Evolutionary conservation across 2,113 vertebrate genomes (phyloP).

Genomic region (Cheirogaleus medius): DNA sequence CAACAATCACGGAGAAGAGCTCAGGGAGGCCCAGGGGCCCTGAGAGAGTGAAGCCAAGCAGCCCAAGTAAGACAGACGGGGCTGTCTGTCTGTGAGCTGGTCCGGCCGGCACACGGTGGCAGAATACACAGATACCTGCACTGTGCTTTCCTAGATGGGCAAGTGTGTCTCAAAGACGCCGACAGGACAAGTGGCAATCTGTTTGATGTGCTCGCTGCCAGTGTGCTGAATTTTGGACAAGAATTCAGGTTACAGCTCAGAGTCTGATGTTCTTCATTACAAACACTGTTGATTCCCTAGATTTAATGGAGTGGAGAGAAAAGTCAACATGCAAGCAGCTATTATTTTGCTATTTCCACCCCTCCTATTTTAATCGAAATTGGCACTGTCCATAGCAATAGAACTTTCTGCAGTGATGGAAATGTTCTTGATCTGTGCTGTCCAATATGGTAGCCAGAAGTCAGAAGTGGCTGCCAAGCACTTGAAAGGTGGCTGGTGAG

Average conservation of each 20-base stretch:
- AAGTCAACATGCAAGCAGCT: conserved; percentile 63
- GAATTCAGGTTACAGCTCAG: conserved; percentile 79
- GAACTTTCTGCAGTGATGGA: not conserved
- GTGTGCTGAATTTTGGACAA: conserved; percentile 68
- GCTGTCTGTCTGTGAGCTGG: conserved; percentile 58
- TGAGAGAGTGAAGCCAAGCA: conserved; percentile 65
- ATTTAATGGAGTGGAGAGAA: conserved; percentile 71
- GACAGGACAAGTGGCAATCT: conserved; percentile 77
- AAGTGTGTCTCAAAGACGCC: conserved; percentile 75
- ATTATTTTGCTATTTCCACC: conserved; percentile 37
- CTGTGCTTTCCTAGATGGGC: conserved; percentile 65
- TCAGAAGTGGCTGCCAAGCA: not conserved
- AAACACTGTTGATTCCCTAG: conserved; percentile 71
- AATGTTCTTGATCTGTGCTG: not conserved
- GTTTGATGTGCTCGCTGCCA: conserved; percentile 66
- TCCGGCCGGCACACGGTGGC: conserved; percentile 49
- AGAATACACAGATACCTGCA: conserved; percentile 70
- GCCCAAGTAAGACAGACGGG: conserved; percentile 44
- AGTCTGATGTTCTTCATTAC: conserved; percentile 78
- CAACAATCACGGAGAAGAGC: conserved; percentile 75
- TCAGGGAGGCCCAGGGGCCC: conserved; percentile 64
- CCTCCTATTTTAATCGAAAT: not conserved
- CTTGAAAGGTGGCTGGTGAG: not conserved
- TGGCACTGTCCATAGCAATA: not conserved
- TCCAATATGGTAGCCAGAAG: not conserved